phyloP scores from a whole-genome alignment of 2,113 vertebrate species.

The Dunckerocampus dactyliophorus region DNA sequence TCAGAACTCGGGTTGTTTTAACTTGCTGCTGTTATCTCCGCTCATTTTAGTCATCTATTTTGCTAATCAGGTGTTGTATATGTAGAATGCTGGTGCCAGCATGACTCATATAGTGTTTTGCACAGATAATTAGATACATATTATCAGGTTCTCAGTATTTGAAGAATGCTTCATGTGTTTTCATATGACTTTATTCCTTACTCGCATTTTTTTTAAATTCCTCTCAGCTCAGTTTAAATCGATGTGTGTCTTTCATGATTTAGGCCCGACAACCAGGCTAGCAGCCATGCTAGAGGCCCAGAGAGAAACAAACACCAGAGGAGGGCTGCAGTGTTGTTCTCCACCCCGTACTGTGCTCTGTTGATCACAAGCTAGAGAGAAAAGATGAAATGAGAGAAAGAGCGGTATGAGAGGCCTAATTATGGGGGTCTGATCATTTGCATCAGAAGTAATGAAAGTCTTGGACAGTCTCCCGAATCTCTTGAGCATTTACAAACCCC shows the following conservation, averaged over 20 bases:
- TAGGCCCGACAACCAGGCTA: slow-evolving; percentile 15
- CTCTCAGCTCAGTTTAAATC: not conserved
- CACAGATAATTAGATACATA: no score
- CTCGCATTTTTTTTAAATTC: no score
- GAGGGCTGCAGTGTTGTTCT: slow-evolving; percentile 34
- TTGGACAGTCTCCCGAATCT: slow-evolving; percentile 70
- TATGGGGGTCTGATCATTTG: slow-evolving; percentile 70
- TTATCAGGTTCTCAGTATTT: no score
- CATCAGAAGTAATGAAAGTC: slow-evolving; percentile 75
- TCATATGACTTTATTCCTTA: no score
- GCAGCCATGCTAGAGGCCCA: slow-evolving; percentile 30
- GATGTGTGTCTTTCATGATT: not conserved
- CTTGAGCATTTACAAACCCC: slow-evolving; percentile 43
- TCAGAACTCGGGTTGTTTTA: no score
- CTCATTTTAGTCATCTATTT: not conserved
- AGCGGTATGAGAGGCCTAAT: slow-evolving; percentile 68
- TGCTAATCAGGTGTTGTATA: slow-evolving; percentile 4
- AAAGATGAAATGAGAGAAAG: slow-evolving; percentile 30
- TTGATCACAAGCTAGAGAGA: slow-evolving; percentile 54
- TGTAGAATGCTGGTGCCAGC: no score
- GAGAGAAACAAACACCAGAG: slow-evolving; percentile 31
- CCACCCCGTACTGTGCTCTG: slow-evolving; percentile 43
- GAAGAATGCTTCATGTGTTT: no score
- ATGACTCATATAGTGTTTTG: no score
- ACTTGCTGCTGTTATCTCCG: no score